A percentile compares a stretch with the other conserved stretches of the same genome.
Conservation (phyloP, 2,888 invertebrate genomes). For the Chouioia cunea region DNA sequence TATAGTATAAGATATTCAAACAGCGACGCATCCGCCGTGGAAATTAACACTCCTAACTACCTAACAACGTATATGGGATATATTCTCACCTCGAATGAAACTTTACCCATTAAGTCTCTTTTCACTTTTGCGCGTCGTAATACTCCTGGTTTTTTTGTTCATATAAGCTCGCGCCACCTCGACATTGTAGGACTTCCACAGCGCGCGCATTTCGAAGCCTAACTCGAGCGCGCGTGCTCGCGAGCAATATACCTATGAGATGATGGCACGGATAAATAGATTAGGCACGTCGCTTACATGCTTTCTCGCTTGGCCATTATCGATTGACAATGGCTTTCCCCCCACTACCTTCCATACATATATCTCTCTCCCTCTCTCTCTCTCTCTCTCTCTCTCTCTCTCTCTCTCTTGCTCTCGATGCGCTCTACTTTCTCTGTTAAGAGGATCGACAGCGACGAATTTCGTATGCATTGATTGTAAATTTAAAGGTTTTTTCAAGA, state of each 20-base stretch:
- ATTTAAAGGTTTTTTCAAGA: conserved; percentile 30
- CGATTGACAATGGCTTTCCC: not conserved
- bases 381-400: conserved; percentile 2
- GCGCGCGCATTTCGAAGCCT: conserved; percentile 26
- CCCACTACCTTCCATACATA: conserved; percentile 3
- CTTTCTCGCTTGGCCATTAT: no score
- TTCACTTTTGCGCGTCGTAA: not conserved
- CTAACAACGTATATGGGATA: not conserved
- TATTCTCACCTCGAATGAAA: not conserved
- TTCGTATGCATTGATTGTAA: conserved; percentile 29
- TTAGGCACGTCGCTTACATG: conserved; percentile 14
- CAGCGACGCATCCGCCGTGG: not conserved
- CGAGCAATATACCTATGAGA: conserved; percentile 2
- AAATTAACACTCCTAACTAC: conserved; percentile 25
- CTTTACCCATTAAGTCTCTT: conserved; percentile 13
- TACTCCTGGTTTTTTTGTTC: not conserved
- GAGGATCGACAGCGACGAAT: not conserved
- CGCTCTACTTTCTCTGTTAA: conserved; percentile 8
- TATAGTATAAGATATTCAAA: conserved; percentile 36
- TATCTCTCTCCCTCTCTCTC: conserved; percentile 4
- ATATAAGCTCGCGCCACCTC: conserved; percentile 5
- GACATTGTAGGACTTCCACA: conserved; percentile 31
- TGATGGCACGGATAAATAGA: conserved; percentile 32
- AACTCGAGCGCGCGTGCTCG: conserved; percentile 8
- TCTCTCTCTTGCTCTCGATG: conserved; percentile 6